These are phyloP conservation scores for Ardeotis arabs DNA, from an alignment of 2,113 vertebrate genomes.

Conservation along the genomic window DNA sequence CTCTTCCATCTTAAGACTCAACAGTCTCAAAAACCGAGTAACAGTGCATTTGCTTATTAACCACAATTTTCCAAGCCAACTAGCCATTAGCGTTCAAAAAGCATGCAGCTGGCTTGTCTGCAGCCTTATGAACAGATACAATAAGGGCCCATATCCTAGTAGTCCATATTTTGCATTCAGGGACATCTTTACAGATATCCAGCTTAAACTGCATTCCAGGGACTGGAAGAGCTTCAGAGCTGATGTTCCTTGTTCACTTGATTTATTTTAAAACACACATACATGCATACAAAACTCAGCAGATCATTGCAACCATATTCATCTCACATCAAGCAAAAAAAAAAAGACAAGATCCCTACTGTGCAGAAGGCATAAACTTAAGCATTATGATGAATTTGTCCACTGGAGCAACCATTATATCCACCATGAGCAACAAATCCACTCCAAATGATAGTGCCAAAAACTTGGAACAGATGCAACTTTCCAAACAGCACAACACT, in stretches of 20 bases:
- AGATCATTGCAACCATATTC: neutral
- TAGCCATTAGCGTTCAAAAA: neutral
- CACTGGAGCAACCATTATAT: neutral
- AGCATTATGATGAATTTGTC: neutral
- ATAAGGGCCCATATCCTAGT: neutral
- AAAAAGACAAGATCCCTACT: neutral
- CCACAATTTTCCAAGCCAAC: neutral
- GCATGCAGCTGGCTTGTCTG: neutral
- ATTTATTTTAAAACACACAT: neutral
- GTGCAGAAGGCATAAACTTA: neutral
- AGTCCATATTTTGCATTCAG: neutral
- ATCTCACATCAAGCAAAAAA: neutral
- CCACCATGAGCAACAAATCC: neutral
- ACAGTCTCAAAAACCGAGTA: neutral
- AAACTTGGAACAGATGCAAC: neutral
- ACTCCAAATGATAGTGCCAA: neutral
- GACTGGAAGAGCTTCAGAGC: neutral
- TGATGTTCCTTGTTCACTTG: neutral
- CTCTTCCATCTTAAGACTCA: neutral
- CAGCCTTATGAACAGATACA: neutral
- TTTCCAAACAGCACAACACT: neutral
- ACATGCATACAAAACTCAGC: neutral
- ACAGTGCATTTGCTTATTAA: neutral
- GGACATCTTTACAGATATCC: neutral
- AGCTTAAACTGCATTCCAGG: neutral